Percentiles rank a stretch among this genome's conserved stretches.
These are phyloP conservation scores for Alviniconcha strummeri DNA, from an alignment of 2,888 invertebrate species.

Conservation along the genomic window DNA sequence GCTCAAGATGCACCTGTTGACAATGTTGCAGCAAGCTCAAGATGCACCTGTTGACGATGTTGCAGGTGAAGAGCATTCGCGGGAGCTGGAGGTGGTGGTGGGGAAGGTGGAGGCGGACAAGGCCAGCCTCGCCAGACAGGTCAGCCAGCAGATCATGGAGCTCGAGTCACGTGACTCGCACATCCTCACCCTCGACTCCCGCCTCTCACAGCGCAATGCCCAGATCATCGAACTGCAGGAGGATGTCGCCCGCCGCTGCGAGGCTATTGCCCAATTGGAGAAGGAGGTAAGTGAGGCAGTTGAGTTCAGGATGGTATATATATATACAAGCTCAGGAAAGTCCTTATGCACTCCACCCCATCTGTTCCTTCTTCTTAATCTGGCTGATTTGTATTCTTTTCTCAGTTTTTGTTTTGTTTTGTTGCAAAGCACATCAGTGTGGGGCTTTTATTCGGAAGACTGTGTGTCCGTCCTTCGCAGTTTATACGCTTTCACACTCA, in stretches of 20 bases:
- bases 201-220: constrained; percentile 61
- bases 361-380: too few relatives aligned
- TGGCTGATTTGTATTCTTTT: not conserved
- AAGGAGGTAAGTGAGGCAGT: constrained; percentile 54
- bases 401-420: too few relatives aligned
- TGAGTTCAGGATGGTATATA: not conserved
- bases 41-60: too few relatives aligned
- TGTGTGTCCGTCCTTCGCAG: too few relatives aligned
- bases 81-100: constrained; percentile 57
- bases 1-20: too few relatives aligned
- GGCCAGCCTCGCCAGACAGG: constrained; percentile 46
- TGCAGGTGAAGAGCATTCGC: constrained; percentile 56
- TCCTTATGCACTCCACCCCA: too few relatives aligned
- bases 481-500: too few relatives aligned
- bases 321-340: too few relatives aligned
- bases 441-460: too few relatives aligned
- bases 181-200: constrained; percentile 55
- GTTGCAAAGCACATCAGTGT: too few relatives aligned
- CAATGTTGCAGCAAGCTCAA: not conserved
- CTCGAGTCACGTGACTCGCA: constrained; percentile 56
- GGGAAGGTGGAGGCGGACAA: constrained; percentile 57
- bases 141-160: constrained; percentile 52
- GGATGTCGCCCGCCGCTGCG: constrained; percentile 57
- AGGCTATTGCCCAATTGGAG: constrained; percentile 55
- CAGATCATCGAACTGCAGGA: constrained; percentile 67